phyloP scores from a whole-genome alignment of 1,140 invertebrate genomes.

The Hylaeus volcanicus region DNA sequence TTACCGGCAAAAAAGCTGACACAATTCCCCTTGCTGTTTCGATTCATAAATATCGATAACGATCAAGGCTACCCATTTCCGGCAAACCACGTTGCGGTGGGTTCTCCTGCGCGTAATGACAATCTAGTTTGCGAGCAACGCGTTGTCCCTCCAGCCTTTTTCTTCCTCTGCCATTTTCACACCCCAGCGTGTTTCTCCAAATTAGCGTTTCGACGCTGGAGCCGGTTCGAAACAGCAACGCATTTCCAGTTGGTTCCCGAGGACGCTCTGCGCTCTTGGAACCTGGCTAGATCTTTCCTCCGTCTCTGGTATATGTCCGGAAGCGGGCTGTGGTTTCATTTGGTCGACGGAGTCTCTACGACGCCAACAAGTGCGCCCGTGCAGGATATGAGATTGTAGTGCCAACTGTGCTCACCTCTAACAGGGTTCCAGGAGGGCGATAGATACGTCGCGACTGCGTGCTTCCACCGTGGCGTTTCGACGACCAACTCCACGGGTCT shows the following conservation, averaged over 20 bases:
- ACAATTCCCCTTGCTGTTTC: too few species aligned
- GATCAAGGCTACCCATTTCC: too few species aligned
- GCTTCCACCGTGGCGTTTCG: constrained; percentile 59
- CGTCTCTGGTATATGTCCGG: constrained; percentile 27
- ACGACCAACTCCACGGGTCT: constrained; percentile 15
- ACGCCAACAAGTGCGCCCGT: constrained; percentile 21
- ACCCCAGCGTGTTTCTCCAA: neutral
- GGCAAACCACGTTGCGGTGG: too few species aligned
- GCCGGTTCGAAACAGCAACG: neutral
- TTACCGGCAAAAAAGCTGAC: too few species aligned
- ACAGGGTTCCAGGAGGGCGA: constrained; percentile 68
- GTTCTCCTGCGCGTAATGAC: too few species aligned
- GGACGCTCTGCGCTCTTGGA: neutral
- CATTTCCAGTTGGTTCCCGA: neutral
- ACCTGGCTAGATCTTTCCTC: neutral
- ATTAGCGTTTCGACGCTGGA: neutral
- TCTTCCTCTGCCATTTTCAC: neutral
- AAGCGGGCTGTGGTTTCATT: constrained; percentile 47
- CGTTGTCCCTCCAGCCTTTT: neutral
- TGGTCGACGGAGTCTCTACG: constrained; percentile 11
- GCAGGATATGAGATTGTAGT: constrained; percentile 73
- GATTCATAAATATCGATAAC: too few species aligned
- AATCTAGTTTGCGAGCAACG: too few species aligned
- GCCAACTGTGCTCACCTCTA: constrained; percentile 65
- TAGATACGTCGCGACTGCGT: constrained; percentile 56